Evolutionary conservation across 2,888 invertebrate species (phyloP), one percentile per base, ranked within the genome.

Genomic region (Timandra comae): DNA sequence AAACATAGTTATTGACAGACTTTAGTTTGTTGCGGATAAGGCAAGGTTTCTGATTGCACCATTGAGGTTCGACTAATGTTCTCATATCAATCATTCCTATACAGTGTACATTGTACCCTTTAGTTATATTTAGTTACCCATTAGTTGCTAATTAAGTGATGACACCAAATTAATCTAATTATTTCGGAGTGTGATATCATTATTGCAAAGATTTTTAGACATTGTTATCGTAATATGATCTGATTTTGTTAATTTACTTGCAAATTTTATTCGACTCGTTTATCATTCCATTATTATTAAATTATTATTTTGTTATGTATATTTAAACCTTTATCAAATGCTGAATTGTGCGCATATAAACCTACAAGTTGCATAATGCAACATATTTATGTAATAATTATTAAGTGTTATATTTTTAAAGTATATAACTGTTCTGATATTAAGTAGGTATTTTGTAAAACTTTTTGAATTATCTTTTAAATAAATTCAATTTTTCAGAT

Each of bases 81-180:
- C 46, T 67, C 57, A 49, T 67, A 49, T 42, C 47, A 52, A 62
- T 63, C 73, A 75, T 76, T 74, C 72, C 75, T 71, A 60, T 10
- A 7, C 6, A 16, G 3, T 24, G 10, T 11, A 24, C 11, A 11
- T 4, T 39, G 43, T 67, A 63, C 61, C 64, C 62, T 56, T 45
- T 49, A 49, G 35, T 60, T 57, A 60, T 63, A 58, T 63, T 62
- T 61, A 56, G 57, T 79, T 79, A 76, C 75, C 79, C 59, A 51
- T 50, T 33, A 47, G 41, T 72, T 76, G 59, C 50, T 64, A 59
- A 38, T 63, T 52, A 57, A 59, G 53, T 5, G 58, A 56, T 48
- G 53, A 73, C 74, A 79, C 81, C 81, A 82, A 81, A 82, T 73
- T 77, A 52, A n/a, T n/a, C n/a, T n/a, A n/a, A n/a, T 57, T 53